Base-by-base conservation (phyloP, 35 echinoderm and acorn worm species). In the Strongylocentrotus purpuratus region DNA sequence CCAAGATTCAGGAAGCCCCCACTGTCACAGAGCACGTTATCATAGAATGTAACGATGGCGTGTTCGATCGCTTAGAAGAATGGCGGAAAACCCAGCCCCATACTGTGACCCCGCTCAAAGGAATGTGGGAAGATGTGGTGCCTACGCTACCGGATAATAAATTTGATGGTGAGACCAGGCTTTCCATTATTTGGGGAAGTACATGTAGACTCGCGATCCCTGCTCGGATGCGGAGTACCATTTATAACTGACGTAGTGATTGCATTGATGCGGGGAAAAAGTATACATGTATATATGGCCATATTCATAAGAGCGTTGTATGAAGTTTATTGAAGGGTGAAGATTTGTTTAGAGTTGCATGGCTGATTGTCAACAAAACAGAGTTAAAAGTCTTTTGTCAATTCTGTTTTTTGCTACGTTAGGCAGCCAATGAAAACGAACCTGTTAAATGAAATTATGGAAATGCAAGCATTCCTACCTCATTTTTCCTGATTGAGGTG, bases 31-130 rank as follows among this genome's bases (percentile, higher is more conserved):
- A 99, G 90, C 98, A 97, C 93, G 98, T 99, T 32, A 99, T 99
- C 70, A 99, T 99, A 33, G 98, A 99, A 87, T 99, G 98, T 90
- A 99, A 99, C 92, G 96, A 95, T 52, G 97, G 97, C 17, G 98
- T 99, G 47, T 98, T 99, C 46, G 94, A 96, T 22, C 94, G 97
- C 88, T 86, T 99, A 65, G 48, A 99, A 87, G 96, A 97, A 33
- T 99, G 98, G 98, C 95, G 94, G 47, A 90, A 95, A 91, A 61
- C 95, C 11, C 98, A 98, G 71, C 96, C 98, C 86, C 97, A 98
- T 58, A 97, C 96, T 60, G 97, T 99, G 1, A 98, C 97, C 14
- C 97, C 98, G 25, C 33, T 97, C 22, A 96, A 98, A 48, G 98
- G 97, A 91, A 61, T 99, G 78, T 97, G 98, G 98, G 97, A 99